Evolutionary conservation across 2,797 vertebrate species (phyloP).

Genomic region (Zenarchopterus dispar): DNA sequence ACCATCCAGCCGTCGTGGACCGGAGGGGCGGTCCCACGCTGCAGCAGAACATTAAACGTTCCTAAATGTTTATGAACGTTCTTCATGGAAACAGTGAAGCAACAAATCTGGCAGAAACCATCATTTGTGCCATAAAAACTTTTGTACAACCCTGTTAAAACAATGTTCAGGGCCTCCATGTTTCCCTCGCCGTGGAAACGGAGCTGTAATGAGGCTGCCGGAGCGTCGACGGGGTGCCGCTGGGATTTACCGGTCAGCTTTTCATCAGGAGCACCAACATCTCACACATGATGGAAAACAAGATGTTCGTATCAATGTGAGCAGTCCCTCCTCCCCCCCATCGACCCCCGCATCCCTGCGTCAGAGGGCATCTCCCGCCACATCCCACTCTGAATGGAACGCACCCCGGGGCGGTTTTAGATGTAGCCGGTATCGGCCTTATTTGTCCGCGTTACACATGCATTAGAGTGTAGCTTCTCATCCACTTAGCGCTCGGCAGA

Average conservation of each 20-base stretch:
- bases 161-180: too few species aligned
- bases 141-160: too few species aligned
- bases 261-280: conserved; percentile 24
- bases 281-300: conserved; percentile 13
- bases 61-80: too few species aligned
- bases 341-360: conserved; percentile 33
- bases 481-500: conserved; percentile 63
- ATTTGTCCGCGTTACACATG: conserved; percentile 65
- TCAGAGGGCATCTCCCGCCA: conserved; percentile 45
- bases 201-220: conserved; percentile 44
- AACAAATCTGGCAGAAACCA: too few species aligned
- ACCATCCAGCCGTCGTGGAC: too few species aligned
- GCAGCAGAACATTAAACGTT: too few species aligned
- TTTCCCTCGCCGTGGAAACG: conserved; percentile 17
- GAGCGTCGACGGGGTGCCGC: conserved; percentile 26
- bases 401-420: conserved; percentile 59
- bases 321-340: conserved; percentile 12
- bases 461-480: conserved; percentile 49
- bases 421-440: conserved; percentile 64
- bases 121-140: too few species aligned
- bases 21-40: too few species aligned
- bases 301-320: conserved; percentile 1
- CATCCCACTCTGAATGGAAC: conserved; percentile 59
- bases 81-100: too few species aligned
- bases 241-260: conserved; percentile 41